Evolutionary conservation across 1,140 invertebrate species (phyloP).

Genomic region (Sitodiplosis mosellana): DNA sequence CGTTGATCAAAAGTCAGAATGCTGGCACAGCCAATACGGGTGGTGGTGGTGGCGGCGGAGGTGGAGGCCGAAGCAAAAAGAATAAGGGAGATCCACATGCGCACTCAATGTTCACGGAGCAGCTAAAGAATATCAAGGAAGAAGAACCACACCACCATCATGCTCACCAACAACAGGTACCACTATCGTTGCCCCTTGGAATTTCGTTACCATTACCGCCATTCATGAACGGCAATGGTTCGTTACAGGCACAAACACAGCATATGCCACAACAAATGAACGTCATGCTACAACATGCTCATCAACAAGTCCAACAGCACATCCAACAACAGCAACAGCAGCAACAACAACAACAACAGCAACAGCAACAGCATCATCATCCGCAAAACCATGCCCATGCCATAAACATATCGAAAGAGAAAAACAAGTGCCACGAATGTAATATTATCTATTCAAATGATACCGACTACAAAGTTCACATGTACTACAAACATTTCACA

Average conservation of each 20-base stretch:
- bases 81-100: constrained; percentile 1
- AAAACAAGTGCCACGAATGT: constrained; percentile 3
- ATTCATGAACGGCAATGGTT: constrained; percentile 21
- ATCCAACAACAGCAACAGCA: constrained; percentile 8
- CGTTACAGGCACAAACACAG: constrained; percentile 20
- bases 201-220: constrained; percentile 22
- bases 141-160: background rate
- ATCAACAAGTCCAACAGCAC: constrained; percentile 21
- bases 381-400: background rate
- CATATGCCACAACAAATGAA: constrained; percentile 3
- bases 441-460: constrained; percentile 2
- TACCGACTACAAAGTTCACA: constrained; percentile 1
- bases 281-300: constrained; percentile 19
- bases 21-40: no score
- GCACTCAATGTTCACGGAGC: constrained; percentile 18
- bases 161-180: constrained; percentile 2
- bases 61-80: no score
- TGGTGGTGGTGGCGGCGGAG: no score
- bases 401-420: background rate
- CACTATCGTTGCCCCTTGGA: constrained; percentile 15
- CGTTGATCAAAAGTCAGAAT: constrained; percentile 1
- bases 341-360: constrained; percentile 5
- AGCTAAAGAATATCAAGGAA: constrained; percentile 13
- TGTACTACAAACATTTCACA: constrained; percentile 3
- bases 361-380: constrained; percentile 1